phyloP scores from a whole-genome alignment of 2,888 invertebrate genomes.

The Callinectes sapidus region DNA sequence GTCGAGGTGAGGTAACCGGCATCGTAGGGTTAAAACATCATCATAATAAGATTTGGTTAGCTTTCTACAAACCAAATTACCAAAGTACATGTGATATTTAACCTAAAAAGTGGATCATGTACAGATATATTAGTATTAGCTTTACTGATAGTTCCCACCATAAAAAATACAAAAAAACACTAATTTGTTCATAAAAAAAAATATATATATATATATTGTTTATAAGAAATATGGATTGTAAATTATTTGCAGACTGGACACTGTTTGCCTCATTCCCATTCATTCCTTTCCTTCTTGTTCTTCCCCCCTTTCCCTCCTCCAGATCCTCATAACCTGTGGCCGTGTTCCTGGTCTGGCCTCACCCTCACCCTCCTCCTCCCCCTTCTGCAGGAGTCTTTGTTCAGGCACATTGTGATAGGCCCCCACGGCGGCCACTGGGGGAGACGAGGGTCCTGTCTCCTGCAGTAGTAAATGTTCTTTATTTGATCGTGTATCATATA shows the following conservation, averaged over 20 bases:
- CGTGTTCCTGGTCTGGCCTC: constrained; percentile 11
- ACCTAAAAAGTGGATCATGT: constrained; percentile 56
- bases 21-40: constrained; percentile 7
- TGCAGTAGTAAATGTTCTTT: constrained; percentile 38
- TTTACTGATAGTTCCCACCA: constrained; percentile 38
- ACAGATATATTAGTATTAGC: constrained; percentile 53
- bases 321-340: not conserved
- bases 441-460: constrained; percentile 28
- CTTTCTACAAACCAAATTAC: constrained; percentile 52
- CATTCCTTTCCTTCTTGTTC: constrained; percentile 2
- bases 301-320: not conserved
- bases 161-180: constrained; percentile 26
- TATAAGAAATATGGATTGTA: constrained; percentile 43
- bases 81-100: constrained; percentile 64
- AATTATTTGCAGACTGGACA: constrained; percentile 48
- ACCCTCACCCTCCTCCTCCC: not conserved
- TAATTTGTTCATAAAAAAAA: constrained; percentile 37
- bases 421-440: constrained; percentile 47
- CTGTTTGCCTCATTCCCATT: constrained; percentile 21
- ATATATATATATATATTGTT: constrained; percentile 43
- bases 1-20: not conserved
- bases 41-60: constrained; percentile 53
- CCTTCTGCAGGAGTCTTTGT: constrained; percentile 17
- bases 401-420: constrained; percentile 58
- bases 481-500: constrained; percentile 13